A percentile compares a stretch with the other conserved stretches of the same genome.
These are phyloP conservation scores for Falco berigora DNA, from an alignment of 2,797 vertebrate species.

Conservation along the genomic window DNA sequence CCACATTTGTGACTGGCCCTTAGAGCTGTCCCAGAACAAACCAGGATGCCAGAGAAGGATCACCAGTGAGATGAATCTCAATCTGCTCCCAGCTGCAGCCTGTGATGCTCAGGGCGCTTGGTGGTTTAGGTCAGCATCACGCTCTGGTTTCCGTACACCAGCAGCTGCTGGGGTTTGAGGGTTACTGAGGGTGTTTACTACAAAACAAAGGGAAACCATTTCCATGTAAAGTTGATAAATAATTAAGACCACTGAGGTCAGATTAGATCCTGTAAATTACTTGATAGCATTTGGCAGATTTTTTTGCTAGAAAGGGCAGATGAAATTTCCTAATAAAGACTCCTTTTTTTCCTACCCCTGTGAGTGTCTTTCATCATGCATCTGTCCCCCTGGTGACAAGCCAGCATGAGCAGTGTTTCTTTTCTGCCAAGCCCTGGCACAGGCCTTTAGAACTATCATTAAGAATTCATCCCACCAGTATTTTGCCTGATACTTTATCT, in stretches of 20 bases:
- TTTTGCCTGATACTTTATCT: constrained; percentile 8
- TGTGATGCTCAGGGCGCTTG: background rate
- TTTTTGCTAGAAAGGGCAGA: background rate
- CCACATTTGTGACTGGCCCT: background rate
- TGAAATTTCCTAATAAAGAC: background rate
- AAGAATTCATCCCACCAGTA: background rate
- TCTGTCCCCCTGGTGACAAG: background rate
- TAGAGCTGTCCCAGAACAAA: background rate
- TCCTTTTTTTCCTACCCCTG: background rate
- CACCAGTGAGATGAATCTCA: background rate
- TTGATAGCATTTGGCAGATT: background rate
- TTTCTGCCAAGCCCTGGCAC: background rate
- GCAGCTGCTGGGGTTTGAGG: background rate
- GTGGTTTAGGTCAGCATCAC: background rate
- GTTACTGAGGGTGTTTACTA: background rate
- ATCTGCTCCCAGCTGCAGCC: background rate
- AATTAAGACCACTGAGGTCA: background rate
- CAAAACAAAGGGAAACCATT: background rate
- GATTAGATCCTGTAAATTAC: background rate
- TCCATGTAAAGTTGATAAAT: background rate
- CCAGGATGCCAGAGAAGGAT: background rate
- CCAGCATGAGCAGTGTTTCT: background rate
- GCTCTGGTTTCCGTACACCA: background rate
- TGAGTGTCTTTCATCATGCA: accelerated
- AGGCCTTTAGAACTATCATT: background rate